Conservation (phyloP, 2,113 vertebrate genomes). For the Megaceryle torquata region DNA sequence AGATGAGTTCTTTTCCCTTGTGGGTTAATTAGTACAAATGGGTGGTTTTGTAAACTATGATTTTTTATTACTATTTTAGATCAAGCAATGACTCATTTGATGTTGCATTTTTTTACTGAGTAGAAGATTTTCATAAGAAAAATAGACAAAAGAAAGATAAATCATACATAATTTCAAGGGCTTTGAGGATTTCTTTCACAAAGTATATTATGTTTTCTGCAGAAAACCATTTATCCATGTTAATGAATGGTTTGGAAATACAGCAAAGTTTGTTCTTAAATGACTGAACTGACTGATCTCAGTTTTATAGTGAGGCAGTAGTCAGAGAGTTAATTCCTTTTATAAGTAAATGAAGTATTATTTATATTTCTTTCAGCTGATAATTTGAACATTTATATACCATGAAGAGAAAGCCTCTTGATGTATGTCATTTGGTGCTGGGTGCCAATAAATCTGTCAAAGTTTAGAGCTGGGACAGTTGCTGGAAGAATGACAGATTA, state of each 20-base stretch:
- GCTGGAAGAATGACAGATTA: too few species aligned
- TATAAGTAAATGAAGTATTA: background rate
- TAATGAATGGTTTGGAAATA: background rate
- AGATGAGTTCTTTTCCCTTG: background rate
- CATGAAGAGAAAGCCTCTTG: background rate
- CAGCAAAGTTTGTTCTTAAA: background rate
- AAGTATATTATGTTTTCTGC: background rate
- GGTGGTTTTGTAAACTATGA: background rate
- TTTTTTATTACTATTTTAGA: constrained; percentile 6
- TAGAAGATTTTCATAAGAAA: background rate
- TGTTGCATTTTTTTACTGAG: background rate
- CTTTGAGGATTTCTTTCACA: background rate
- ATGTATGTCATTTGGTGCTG: too few species aligned
- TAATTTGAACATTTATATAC: background rate
- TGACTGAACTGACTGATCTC: background rate
- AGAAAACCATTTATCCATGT: background rate
- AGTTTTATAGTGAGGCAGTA: background rate
- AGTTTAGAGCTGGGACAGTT: too few species aligned
- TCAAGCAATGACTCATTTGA: background rate
- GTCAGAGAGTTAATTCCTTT: background rate
- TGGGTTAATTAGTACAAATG: constrained; percentile 57
- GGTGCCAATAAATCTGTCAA: too few species aligned
- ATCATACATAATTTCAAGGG: background rate
- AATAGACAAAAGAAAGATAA: background rate
- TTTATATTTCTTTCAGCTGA: background rate